A percentile compares a stretch with the other conserved stretches of the same genome.
phyloP scores from a whole-genome alignment of 1,140 invertebrate species.

The Metaphire vulgaris region DNA sequence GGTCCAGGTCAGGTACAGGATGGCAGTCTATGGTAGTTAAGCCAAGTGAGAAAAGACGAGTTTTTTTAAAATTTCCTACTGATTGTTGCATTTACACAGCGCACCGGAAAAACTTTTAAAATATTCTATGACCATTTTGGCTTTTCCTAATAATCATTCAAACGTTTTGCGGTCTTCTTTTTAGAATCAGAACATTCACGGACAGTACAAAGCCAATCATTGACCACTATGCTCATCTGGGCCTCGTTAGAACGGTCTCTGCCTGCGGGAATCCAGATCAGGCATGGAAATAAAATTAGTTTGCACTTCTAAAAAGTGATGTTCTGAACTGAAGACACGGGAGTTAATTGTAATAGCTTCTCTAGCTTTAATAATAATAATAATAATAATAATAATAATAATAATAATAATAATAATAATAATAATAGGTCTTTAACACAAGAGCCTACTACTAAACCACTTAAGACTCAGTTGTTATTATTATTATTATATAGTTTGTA shows the following conservation, averaged over 20 bases:
- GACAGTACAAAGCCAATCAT: slow-evolving; percentile 91
- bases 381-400: background rate
- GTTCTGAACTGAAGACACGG: too few species aligned
- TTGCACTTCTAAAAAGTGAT: too few species aligned
- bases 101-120: background rate
- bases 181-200: slow-evolving; percentile 73
- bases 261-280: slow-evolving; percentile 62
- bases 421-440: background rate
- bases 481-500: background rate
- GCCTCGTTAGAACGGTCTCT: slow-evolving; percentile 72
- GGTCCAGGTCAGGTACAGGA: background rate
- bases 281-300: slow-evolving; percentile 53
- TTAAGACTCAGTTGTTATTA: background rate
- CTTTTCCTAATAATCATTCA: too few species aligned
- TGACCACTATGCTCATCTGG: slow-evolving; percentile 67
- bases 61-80: background rate
- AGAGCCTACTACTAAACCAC: background rate
- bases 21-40: background rate
- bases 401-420: background rate
- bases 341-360: too few species aligned
- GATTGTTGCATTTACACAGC: background rate
- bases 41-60: background rate
- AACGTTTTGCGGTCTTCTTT: slow-evolving; percentile 24
- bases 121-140: too few species aligned
- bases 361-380: too few species aligned